Evolutionary conservation across 2,888 invertebrate species (phyloP).

Genomic region (Rugalucina vietnamica): DNA sequence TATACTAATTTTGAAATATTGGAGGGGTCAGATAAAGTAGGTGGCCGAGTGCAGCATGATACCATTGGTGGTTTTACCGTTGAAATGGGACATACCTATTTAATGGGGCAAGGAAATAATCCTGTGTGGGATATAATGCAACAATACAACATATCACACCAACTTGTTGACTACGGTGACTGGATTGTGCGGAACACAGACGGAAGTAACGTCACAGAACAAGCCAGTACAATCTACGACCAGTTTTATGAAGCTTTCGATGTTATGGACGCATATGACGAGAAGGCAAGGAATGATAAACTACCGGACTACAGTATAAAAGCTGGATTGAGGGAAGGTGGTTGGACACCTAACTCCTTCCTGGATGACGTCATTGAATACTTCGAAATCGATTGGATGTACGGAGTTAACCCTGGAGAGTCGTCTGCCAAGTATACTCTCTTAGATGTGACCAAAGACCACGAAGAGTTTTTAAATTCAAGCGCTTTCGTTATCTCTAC

Average conservation of each 20-base stretch:
- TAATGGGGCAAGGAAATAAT: neutral
- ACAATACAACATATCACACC: neutral
- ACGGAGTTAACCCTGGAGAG: neutral
- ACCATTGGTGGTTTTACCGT: slow-evolving; percentile 16
- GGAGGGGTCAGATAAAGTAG: slow-evolving; percentile 23
- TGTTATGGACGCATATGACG: neutral
- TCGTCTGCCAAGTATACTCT: neutral
- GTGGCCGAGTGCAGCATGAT: slow-evolving; percentile 17
- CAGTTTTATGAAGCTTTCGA: neutral
- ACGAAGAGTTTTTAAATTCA: neutral
- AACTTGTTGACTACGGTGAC: neutral
- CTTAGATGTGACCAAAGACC: neutral
- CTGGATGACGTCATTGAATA: slow-evolving; percentile 11
- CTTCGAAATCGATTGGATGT: neutral
- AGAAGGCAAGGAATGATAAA: neutral
- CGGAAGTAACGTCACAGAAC: neutral
- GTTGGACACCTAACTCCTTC: neutral
- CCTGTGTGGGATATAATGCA: neutral
- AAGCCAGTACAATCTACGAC: neutral
- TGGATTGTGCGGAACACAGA: neutral
- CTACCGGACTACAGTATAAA: neutral
- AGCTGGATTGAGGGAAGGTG: neutral
- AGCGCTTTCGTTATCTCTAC: neutral
- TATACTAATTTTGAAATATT: slow-evolving; percentile 23
- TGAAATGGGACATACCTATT: slow-evolving; percentile 1